phyloP scores from a whole-genome alignment of 2,888 invertebrate genomes.

The Ochropleura plecta region DNA sequence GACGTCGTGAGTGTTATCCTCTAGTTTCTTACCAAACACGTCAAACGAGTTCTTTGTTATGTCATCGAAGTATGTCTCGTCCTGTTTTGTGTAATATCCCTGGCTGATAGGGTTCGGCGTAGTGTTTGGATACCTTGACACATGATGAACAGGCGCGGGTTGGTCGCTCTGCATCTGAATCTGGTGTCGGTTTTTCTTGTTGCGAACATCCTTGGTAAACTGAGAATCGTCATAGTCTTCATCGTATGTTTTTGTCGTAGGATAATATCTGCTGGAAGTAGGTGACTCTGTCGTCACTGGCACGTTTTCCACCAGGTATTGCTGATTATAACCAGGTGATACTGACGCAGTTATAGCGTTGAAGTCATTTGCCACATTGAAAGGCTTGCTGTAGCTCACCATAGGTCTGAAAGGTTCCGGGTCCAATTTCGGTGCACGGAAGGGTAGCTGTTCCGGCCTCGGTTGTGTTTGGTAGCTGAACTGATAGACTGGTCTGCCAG shows the following conservation, averaged over 20 bases:
- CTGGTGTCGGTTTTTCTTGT: conserved; percentile 80
- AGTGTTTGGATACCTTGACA: conserved; percentile 82
- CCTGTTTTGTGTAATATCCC: conserved; percentile 92
- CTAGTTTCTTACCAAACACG: conserved; percentile 93
- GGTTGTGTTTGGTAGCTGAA: conserved; percentile 93
- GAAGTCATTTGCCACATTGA: conserved; percentile 85
- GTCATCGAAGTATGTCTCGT: conserved; percentile 92
- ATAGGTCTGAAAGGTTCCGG: conserved; percentile 92
- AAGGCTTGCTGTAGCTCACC: conserved; percentile 91
- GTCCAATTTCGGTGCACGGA: conserved; percentile 89
- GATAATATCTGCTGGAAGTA: conserved; percentile 87
- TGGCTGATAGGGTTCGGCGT: conserved; percentile 91
- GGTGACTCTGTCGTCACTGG: conserved; percentile 89
- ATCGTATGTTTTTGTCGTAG: conserved; percentile 85
- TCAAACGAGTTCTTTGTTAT: conserved; percentile 94
- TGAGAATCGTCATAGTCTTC: conserved; percentile 86
- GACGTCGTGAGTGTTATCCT: conserved; percentile 86
- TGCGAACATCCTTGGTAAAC: conserved; percentile 76
- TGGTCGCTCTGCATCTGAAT: conserved; percentile 82
- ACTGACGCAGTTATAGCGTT: conserved; percentile 84
- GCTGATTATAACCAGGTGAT: conserved; percentile 84
- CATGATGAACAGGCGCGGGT: conserved; percentile 77
- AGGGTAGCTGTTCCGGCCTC: conserved; percentile 85
- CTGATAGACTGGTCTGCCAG: conserved; percentile 92
- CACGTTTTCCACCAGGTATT: conserved; percentile 86